Evolutionary conservation across 2,888 invertebrate species (phyloP).

Genomic region (Thalpophila matura): DNA sequence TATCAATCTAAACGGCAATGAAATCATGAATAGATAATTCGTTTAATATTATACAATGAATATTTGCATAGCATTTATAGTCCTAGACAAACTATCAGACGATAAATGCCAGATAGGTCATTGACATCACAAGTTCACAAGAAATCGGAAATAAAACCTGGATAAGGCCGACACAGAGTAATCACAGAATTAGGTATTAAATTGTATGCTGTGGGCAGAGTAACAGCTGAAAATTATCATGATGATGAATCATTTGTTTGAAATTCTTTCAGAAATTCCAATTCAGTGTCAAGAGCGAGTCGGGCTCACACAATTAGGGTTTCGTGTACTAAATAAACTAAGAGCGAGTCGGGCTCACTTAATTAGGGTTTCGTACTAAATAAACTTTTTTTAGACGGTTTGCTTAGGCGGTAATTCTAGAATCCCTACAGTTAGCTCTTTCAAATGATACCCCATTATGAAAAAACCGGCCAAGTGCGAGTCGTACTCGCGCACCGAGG

Average conservation of each 20-base stretch:
- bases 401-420: too few relatives aligned
- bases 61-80: constrained; percentile 39
- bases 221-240: constrained; percentile 36
- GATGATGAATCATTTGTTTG: constrained; percentile 35
- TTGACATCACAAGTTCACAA: constrained; percentile 33
- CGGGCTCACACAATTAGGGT: too few relatives aligned
- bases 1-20: constrained; percentile 4
- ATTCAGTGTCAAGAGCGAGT: too few relatives aligned
- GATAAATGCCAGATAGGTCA: constrained; percentile 43
- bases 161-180: constrained; percentile 35
- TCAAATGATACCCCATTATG: too few relatives aligned
- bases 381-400: too few relatives aligned
- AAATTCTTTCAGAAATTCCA: constrained; percentile 11
- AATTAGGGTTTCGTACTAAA: too few relatives aligned
- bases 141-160: constrained; percentile 33
- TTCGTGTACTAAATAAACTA: too few relatives aligned
- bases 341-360: too few relatives aligned
- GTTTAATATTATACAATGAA: constrained; percentile 30
- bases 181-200: constrained; percentile 32
- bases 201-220: constrained; percentile 30
- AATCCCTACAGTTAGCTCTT: too few relatives aligned
- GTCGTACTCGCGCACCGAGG: too few relatives aligned
- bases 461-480: too few relatives aligned
- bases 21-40: constrained; percentile 20
- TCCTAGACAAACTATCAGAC: constrained; percentile 54